Base-by-base conservation (phyloP, 2,888 invertebrate genomes). In the Rhamnusium bicolor region DNA sequence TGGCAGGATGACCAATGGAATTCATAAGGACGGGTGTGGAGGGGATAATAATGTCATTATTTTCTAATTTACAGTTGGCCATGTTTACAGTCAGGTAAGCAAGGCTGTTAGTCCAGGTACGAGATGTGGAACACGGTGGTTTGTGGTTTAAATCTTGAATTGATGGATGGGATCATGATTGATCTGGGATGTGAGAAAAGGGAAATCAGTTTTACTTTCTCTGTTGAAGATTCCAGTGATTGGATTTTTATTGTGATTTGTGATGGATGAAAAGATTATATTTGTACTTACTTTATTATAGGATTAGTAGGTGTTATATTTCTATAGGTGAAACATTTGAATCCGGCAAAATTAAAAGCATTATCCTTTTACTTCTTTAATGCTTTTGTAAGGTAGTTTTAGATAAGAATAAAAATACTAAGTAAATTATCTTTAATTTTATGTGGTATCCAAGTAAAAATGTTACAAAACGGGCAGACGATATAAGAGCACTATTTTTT, bases 41-140 rank as follows among this genome's bases (percentile, higher is more conserved):
- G 84, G 87, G 87, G 86, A 85, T 88, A 87, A 88, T 87, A 87
- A 87, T 86, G 85, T 88, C 87, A 88, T 88, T 88, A 88, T 86
- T 86, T 85, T 85, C 84, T 87, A 87, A 87, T 88, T 87, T 86
- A 86, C 85, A 86, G 86, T 85, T 83, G 86, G 83, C 85, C 86
- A 86, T 83, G 84, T 83, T 83, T 81, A 82, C 81, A 75, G 80
- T 82, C 85, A 86, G 85, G 85, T 85, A 84, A 75, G 78, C 75
- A 73, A 74, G 65, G 21, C 19, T 18, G 72, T 60, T 73, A 73
- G 73, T 68, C 24, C 56, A 69, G 72, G 70, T 53, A 70, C 19
- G 65, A 65, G 53, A 32, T 54, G 65, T 18, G 46, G 24, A 53
- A 56, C 58, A 51, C 47, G 61, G 69, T 51, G 40, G 61, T 68